phyloP scores from a whole-genome alignment of 2,797 vertebrate genomes.

The Acomys russatus region DNA sequence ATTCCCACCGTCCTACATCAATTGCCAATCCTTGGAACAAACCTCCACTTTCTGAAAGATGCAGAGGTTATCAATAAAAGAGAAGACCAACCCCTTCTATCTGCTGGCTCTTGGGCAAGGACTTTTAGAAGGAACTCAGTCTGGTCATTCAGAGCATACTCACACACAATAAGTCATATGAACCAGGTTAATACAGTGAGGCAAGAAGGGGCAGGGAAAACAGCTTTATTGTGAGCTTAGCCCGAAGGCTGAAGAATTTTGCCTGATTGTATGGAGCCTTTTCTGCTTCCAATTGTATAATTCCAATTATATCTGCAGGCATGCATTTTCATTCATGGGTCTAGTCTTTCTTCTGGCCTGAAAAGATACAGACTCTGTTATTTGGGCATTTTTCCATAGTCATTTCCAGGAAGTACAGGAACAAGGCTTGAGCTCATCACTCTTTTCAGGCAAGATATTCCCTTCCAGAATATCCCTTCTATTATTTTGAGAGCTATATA shows the following conservation, averaged over 20 bases:
- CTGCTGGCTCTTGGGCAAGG: neutral
- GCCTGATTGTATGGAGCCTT: rapidly evolving
- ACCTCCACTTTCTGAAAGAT: too few relatives aligned
- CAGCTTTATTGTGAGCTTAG: too few relatives aligned
- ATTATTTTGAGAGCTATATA: neutral
- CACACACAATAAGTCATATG: neutral
- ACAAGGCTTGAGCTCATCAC: neutral
- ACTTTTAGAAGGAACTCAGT: neutral
- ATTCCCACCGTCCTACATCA: too few relatives aligned
- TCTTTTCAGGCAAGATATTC: neutral
- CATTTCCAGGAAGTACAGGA: neutral
- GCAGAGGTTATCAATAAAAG: neutral
- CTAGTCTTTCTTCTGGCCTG: neutral
- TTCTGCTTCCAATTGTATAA: too few relatives aligned
- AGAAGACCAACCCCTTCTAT: neutral
- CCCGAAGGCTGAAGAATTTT: neutral
- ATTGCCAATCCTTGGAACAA: neutral
- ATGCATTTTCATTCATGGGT: neutral
- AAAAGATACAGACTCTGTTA: neutral
- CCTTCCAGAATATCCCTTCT: neutral
- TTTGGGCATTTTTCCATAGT: rapidly evolving
- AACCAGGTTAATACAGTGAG: too few relatives aligned
- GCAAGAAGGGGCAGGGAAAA: neutral
- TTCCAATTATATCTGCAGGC: too few relatives aligned
- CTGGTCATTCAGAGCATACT: rapidly evolving